These are phyloP conservation scores for Limosa lapponica DNA, from an alignment of 2,797 vertebrate genomes.

Conservation along the genomic window DNA sequence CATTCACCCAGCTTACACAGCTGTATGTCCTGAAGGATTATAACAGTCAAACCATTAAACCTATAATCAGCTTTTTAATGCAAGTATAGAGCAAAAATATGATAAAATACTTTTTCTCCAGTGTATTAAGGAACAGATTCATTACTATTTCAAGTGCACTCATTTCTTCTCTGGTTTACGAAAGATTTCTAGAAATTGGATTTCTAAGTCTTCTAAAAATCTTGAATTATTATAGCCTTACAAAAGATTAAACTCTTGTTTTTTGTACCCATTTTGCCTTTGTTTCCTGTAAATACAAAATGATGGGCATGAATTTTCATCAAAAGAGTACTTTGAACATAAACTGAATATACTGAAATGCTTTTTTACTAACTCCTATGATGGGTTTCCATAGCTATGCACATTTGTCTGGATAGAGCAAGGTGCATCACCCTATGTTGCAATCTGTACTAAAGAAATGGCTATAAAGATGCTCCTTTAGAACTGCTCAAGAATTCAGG, in stretches of 20 bases:
- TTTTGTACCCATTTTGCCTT: not conserved
- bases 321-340: not conserved
- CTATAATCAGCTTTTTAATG: not conserved
- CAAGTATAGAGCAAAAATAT: not conserved
- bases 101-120: not conserved
- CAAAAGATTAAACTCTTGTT: not conserved
- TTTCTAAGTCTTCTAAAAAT: not conserved
- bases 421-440: not conserved
- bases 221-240: not conserved
- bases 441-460: not conserved
- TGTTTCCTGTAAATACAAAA: not conserved
- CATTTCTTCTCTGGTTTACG: not conserved
- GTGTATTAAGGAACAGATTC: not conserved
- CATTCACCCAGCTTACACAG: not conserved
- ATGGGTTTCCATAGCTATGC: not conserved
- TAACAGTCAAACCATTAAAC: not conserved
- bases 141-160: not conserved
- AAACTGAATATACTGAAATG: not conserved
- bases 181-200: not conserved
- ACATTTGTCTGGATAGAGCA: not conserved
- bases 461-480: not conserved
- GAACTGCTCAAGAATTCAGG: not conserved
- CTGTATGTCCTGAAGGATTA: not conserved
- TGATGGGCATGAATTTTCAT: not conserved
- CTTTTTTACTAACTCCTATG: not conserved